phyloP scores from a whole-genome alignment of 1,140 invertebrate species.

The Drosophila arizonae region DNA sequence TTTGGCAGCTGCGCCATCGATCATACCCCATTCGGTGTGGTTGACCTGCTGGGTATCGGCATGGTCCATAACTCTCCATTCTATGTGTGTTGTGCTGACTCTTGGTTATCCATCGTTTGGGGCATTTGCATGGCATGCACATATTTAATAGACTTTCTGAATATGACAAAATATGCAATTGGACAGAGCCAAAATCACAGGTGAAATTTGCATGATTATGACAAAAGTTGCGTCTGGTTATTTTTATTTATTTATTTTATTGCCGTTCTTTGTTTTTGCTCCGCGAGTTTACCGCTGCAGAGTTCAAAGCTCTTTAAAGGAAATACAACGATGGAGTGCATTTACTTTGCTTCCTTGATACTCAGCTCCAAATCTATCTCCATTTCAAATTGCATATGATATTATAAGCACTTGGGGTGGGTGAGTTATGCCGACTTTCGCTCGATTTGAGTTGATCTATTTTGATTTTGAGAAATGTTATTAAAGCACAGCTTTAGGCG shows the following conservation, averaged over 20 bases:
- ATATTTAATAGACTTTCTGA: conserved; percentile 75
- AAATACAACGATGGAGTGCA: conserved; percentile 28
- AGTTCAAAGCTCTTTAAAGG: conserved; percentile 60
- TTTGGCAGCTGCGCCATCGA: not conserved
- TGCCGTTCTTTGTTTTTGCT: not conserved
- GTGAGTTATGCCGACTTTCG: conserved; percentile 11
- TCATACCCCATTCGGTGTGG: not conserved
- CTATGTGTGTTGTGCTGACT: conserved; percentile 11
- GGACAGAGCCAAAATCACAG: conserved; percentile 39
- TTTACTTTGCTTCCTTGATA: conserved; percentile 32
- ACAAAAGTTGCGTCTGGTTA: conserved; percentile 44
- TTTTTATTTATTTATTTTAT: too few species aligned
- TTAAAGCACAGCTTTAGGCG: conserved; percentile 42
- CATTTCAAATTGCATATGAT: conserved; percentile 44
- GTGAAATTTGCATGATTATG: conserved; percentile 80
- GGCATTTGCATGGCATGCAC: conserved; percentile 70
- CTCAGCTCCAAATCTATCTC: conserved; percentile 19
- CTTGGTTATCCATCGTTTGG: conserved; percentile 41
- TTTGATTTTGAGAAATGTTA: not conserved
- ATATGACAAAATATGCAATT: conserved; percentile 76
- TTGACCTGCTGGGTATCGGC: conserved; percentile 48
- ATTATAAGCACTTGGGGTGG: conserved; percentile 23
- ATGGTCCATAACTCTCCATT: conserved; percentile 54
- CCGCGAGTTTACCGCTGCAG: conserved; percentile 1
- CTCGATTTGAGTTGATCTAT: not conserved